These are phyloP conservation scores for Picathartes gymnocephalus DNA, from an alignment of 2,113 vertebrate species.

Conservation along the genomic window DNA sequence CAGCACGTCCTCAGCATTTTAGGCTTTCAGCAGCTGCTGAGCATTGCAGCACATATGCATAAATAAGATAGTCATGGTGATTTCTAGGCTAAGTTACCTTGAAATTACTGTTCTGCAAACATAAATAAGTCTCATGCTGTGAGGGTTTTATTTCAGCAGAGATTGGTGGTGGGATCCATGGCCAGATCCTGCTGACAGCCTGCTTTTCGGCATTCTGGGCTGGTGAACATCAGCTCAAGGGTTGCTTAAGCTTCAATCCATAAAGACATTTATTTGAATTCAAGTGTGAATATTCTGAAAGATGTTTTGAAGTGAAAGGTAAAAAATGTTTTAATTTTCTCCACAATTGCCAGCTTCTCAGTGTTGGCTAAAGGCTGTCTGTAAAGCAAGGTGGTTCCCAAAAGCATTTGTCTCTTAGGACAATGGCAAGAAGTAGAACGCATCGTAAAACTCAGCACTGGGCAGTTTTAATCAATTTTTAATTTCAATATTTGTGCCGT, in stretches of 20 bases:
- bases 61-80: constrained; percentile 47
- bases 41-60: background rate
- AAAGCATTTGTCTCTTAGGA: background rate
- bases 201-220: background rate
- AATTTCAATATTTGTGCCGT: background rate
- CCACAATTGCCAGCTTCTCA: background rate
- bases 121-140: background rate
- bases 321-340: background rate
- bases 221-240: background rate
- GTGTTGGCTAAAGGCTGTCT: background rate
- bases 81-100: constrained; percentile 33
- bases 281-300: background rate
- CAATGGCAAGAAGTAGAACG: background rate
- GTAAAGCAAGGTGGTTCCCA: background rate
- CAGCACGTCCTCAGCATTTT: background rate
- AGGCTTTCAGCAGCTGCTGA: background rate
- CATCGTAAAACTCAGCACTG: background rate
- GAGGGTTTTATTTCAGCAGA: background rate
- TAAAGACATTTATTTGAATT: background rate
- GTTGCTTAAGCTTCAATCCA: background rate
- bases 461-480: background rate
- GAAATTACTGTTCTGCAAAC: constrained; percentile 31
- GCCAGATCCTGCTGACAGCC: background rate
- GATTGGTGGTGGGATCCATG: background rate
- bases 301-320: background rate